Base-by-base conservation (phyloP, 2,797 vertebrate genomes). In the Sebastes hubbsi region DNA sequence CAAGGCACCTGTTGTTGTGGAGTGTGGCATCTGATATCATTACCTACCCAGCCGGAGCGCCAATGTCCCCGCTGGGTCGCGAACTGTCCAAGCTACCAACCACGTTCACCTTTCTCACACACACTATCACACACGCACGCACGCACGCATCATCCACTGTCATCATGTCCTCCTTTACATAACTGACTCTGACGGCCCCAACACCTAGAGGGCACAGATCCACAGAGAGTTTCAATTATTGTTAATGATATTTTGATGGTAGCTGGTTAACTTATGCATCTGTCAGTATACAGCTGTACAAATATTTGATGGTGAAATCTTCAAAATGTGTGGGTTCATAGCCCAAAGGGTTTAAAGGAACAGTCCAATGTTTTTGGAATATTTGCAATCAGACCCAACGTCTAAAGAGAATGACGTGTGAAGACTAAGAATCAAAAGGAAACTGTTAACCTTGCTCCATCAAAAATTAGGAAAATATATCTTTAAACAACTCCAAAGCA, bases 1-100 rank as follows among this genome's bases (percentile, higher is more conserved):
- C 98, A 99, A 98, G 97, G 97, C 98, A 99, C 98, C 98, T 99
- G 98, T 99, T 99, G 98, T 99, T 98, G 97, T 98, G 97, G 96
- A 98, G 97, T 91, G 94, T 97, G 97, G 97, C 98, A 99, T 98
- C 98, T 99, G 98, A 99, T 98, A 97, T 99, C 97, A 99, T 99
- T 99, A 99, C 98, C 98, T 96, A 97, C 98, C 93, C 98, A 99
- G 98, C 96, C 97, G 97, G 98, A 98, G 96, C 96, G 96, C 96
- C 96, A 94, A 95, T 91, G 94, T 97, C 95, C 98, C 98, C 86
- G 97, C 97, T 98, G 98, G 94, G 97, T 97, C 96, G 96, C 97
- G 97, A 98, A 99, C 98, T 97, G 97, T 98, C 96, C 97, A 97
- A 97, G 96, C 96, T 95, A 82, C 89, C 82, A 77, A 85, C 89